Base-by-base conservation (phyloP, 2,797 vertebrate species). In the Gymnocypris eckloni region DNA sequence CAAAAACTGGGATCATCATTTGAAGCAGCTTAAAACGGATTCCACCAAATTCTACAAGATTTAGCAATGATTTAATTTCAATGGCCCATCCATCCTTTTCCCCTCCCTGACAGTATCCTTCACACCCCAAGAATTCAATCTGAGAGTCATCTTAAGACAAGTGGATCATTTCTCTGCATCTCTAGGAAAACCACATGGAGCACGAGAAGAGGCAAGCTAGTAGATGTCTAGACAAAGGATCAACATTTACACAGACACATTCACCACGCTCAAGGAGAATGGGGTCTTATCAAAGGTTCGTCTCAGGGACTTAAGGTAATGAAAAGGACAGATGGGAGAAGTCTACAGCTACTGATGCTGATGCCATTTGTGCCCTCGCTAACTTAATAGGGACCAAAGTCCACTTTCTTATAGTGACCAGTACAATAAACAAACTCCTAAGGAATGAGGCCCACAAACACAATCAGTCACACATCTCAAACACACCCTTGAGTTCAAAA, bases 261-360 rank as follows among this genome's bases (percentile, higher is more conserved):
- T 79, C 64, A 70, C 83, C 52, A 66, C 52, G 87, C 18, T n/a
- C 72, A 86, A 66, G 41, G 12, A 82, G 41, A 64, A 33, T 28
- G 67, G n/a, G 76, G 37, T 59, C 84, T 87, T 86, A 88, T 88
- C 86, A 89, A 81, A 80, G 56, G 41, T 87, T 86, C 73, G 50
- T 37, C 67, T 37, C 70, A 87, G 81, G 87, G 79, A 41, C 25
- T 81, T 48, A 28, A 50, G 25, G 88, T 86, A 81, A 91, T 79
- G 69, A 75, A 73, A 79, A 72, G 64, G 85, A 43, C 72, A 39
- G 50, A 87, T 75, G 81, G 71, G 75, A 79, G 52, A 13, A 76
- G 83, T 88, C 87, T 82, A 85, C 54, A 87, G 85, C 89, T 82
- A 90, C 83, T 89, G 90, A 92, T 89, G 90, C 84, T 86, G 87